Base-by-base conservation (phyloP, 2,113 vertebrate genomes). In the Numenius arquata region DNA sequence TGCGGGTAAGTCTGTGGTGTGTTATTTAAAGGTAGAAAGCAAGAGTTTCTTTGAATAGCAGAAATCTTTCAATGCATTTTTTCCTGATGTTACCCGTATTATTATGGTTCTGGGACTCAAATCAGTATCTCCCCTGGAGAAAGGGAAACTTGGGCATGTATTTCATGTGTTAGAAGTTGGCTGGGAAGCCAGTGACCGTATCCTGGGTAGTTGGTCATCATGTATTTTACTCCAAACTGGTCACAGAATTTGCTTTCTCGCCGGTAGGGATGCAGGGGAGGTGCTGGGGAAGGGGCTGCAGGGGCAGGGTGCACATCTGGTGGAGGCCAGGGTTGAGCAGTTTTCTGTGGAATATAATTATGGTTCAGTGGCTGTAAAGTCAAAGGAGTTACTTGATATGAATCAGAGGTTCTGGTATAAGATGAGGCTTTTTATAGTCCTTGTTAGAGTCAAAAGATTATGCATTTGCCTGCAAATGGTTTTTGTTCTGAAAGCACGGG, bases 1-100 rank as follows among this genome's bases (percentile, higher is more conserved):
- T 99, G 94, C 97, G 99, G 98, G 99, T 99, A 93, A 97, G 98
- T 43, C 30, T 63, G 27, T 53, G 29, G 19, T 27, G 7, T 53
- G n/a, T 59, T 55, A 5, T 15, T 63, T 56, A 30, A 16, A 78
- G 25, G 34, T 25, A 53, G 26, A 52, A 79, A 67, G 27, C 5
- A 25, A 21, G 52, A 53, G 43, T 62, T 65, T 77, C 43, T 58
- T 89, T 61, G 58, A 20, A 30, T 48, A 81, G 43, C 56, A 76
- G 62, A 47, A 70, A n/a, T 25, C 19, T 48, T 68, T 15, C 29
- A 29, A 5, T 52, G 56, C 6, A 4, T 5, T 65, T 91, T 62
- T 32, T 34, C 30, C 45, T 71, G 53, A 0, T 12, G 15, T 66
- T n/a, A 23, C 32, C 38, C 93, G 26, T 27, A 7, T 25, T 34